phyloP scores from a whole-genome alignment of 2,888 invertebrate genomes.

The Carterocephalus palaemon region DNA sequence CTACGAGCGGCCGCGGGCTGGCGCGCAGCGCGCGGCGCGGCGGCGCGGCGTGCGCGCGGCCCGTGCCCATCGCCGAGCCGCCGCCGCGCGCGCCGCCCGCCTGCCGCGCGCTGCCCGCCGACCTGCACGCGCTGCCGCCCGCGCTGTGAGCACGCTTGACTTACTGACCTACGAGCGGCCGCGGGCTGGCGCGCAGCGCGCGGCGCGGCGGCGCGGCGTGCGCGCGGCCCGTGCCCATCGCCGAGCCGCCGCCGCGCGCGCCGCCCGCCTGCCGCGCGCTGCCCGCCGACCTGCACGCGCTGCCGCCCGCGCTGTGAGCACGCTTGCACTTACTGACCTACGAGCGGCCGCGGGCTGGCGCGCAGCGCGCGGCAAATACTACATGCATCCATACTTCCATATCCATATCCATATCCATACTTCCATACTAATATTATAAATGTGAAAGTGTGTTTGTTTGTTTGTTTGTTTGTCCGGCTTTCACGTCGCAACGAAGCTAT shows the following conservation, averaged over 20 bases:
- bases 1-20: slow-evolving; percentile 90
- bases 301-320: slow-evolving; percentile 1
- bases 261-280: slow-evolving; percentile 48
- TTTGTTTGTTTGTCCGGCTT: no score
- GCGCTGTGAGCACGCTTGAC: neutral
- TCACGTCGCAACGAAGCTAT: no score
- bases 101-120: slow-evolving; percentile 45
- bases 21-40: slow-evolving; percentile 88
- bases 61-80: slow-evolving; percentile 63
- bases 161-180: slow-evolving; percentile 93
- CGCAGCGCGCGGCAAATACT: neutral
- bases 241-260: slow-evolving; percentile 79
- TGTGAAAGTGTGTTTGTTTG: no score
- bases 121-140: neutral
- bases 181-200: slow-evolving; percentile 92
- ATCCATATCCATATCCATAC: no score
- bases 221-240: slow-evolving; percentile 65
- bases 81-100: slow-evolving; percentile 78
- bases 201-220: slow-evolving; percentile 78
- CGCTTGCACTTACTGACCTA: no score
- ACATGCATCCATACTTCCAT: no score
- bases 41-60: slow-evolving; percentile 65
- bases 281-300: slow-evolving; percentile 36
- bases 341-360: no score
- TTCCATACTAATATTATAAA: no score